Conservation (phyloP, 1,140 invertebrate species). For the Heliconius nattereri region DNA sequence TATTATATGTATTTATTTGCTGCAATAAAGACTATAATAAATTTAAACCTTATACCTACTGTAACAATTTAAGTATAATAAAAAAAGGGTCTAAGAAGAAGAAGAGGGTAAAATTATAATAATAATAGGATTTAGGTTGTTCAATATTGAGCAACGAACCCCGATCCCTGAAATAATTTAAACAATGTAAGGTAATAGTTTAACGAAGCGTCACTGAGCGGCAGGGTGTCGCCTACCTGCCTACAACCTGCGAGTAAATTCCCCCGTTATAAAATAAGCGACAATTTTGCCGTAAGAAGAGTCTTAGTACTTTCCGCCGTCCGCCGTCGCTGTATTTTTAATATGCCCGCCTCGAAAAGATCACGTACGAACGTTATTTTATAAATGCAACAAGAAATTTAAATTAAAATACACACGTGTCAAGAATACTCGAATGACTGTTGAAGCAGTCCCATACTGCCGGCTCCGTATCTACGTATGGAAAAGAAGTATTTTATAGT, state of each 20-base stretch:
- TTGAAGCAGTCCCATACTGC: neutral
- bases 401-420: slow-evolving; percentile 17
- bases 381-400: slow-evolving; percentile 26
- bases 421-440: slow-evolving; percentile 8
- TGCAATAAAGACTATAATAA: neutral
- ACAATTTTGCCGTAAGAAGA: slow-evolving; percentile 11
- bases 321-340: slow-evolving; percentile 31
- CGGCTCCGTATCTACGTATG: neutral
- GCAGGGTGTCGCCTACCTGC: neutral
- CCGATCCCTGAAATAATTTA: neutral
- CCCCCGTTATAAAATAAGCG: slow-evolving; percentile 31
- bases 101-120: too few species aligned
- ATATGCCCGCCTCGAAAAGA: slow-evolving; percentile 18
- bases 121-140: too few species aligned
- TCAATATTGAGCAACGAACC: neutral
- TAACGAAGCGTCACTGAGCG: neutral
- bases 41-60: neutral
- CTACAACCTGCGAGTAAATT: slow-evolving; percentile 22
- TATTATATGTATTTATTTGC: neutral
- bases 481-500: too few species aligned
- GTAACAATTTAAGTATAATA: too few species aligned
- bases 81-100: too few species aligned
- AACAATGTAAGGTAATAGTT: neutral
- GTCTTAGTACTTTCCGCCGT: slow-evolving; percentile 23
- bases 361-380: slow-evolving; percentile 18